Conservation (phyloP, 1,140 invertebrate species). For the Spodoptera frugiperda region DNA sequence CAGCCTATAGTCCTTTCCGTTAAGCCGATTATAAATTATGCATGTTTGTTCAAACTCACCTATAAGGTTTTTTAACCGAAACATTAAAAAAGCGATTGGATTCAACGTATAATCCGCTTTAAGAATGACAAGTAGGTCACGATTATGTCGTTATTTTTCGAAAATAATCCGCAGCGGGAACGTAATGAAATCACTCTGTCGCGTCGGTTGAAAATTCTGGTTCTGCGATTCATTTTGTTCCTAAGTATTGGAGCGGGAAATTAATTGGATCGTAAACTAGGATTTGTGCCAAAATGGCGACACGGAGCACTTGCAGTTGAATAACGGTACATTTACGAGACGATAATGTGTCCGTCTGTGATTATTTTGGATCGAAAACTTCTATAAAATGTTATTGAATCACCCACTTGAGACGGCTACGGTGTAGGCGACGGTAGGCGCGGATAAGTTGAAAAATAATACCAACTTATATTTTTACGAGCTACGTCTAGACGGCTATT, state of each 20-base stretch:
- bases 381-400: conserved; percentile 25
- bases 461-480: neutral
- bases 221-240: neutral
- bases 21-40: conserved; percentile 21
- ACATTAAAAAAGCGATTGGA: neutral
- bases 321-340: conserved; percentile 16
- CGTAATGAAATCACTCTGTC: neutral
- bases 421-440: too few species aligned
- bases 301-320: conserved; percentile 7
- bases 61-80: conserved; percentile 2
- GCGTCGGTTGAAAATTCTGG: neutral
- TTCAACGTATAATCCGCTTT: neutral
- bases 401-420: conserved; percentile 9
- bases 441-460: neutral
- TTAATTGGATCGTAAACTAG: conserved; percentile 38
- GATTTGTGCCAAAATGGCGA: conserved; percentile 33
- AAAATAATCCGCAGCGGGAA: neutral
- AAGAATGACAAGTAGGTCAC: neutral
- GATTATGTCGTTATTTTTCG: neutral
- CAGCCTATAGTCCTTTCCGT: neutral
- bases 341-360: conserved; percentile 2
- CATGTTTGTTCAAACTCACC: conserved; percentile 1
- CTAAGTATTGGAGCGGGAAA: conserved; percentile 31
- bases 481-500: too few species aligned
- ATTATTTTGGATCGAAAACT: conserved; percentile 13